Evolutionary conservation across 64 coral and sea anemone species (phyloP).

Genomic region (Actinia equina): DNA sequence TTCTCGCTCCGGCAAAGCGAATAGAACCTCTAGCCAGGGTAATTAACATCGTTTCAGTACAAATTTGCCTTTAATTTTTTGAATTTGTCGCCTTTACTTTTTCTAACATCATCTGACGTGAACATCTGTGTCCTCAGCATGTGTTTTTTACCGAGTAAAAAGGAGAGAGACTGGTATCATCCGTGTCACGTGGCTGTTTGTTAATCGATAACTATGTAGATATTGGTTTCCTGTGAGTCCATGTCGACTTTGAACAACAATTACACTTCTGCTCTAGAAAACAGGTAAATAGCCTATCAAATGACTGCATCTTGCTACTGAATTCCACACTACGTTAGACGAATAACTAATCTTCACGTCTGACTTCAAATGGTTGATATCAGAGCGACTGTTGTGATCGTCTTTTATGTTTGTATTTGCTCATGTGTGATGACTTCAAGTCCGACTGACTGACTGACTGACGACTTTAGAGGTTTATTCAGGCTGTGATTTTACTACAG

Average conservation of each 20-base stretch:
- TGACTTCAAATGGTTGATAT: background rate
- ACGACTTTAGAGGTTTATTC: background rate
- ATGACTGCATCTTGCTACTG: background rate
- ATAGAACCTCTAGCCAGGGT: too few relatives aligned
- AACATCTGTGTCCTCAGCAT: background rate
- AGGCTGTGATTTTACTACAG: background rate
- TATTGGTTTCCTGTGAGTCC: conserved; percentile 26
- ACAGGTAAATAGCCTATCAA: conserved; percentile 8
- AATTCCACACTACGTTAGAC: conserved; percentile 11
- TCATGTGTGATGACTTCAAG: conserved; percentile 12
- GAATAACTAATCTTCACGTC: background rate
- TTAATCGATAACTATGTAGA: conserved; percentile 25
- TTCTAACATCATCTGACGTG: too few relatives aligned
- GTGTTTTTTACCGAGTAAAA: background rate
- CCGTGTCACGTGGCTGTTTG: background rate
- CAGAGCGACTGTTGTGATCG: conserved; percentile 3
- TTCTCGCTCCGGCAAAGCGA: too few relatives aligned
- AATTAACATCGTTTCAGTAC: too few relatives aligned
- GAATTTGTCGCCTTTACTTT: too few relatives aligned
- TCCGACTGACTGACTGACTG: background rate
- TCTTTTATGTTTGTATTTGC: conserved; percentile 10
- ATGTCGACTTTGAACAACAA: conserved; percentile 7
- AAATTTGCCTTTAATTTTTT: too few relatives aligned
- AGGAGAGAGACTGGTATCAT: background rate
- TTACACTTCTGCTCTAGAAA: conserved; percentile 2